Evolutionary conservation across 1,140 invertebrate genomes (phyloP).

Genomic region (Formica exsecta): DNA sequence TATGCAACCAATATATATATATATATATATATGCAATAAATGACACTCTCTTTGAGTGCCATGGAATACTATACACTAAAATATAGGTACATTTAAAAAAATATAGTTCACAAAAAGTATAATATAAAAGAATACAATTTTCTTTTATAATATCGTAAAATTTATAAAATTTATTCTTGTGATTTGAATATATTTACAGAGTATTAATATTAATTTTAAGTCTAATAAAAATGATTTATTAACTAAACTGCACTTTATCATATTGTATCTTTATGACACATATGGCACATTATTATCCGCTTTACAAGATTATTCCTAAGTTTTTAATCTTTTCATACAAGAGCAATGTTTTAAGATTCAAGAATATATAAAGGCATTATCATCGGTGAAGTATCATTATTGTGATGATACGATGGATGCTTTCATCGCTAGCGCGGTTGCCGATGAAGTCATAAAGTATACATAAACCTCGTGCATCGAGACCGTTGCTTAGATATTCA

Average conservation of each 20-base stretch:
- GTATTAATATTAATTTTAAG: conserved; percentile 6
- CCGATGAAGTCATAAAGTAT: conserved; percentile 38
- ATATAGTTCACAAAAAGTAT: background rate
- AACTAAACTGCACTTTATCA: background rate
- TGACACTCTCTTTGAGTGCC: conserved; percentile 5
- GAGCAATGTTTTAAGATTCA: background rate
- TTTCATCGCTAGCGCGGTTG: conserved; percentile 8
- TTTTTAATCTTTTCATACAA: background rate
- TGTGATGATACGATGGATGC: background rate
- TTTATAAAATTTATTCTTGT: background rate
- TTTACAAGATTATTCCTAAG: background rate
- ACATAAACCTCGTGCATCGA: conserved; percentile 48
- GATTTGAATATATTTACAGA: background rate
- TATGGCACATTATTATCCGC: background rate
- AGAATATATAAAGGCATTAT: background rate
- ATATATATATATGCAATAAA: conserved; percentile 2
- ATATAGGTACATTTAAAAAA: background rate
- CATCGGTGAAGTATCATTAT: conserved; percentile 8
- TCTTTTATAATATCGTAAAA: background rate
- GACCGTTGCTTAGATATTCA: conserved; percentile 66
- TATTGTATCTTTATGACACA: background rate
- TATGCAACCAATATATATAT: conserved; percentile 1
- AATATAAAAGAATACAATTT: background rate
- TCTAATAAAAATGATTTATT: background rate
- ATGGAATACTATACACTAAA: conserved; percentile 7